phyloP scores from a whole-genome alignment of 2,113 vertebrate genomes.

The Rissa tridactyla region DNA sequence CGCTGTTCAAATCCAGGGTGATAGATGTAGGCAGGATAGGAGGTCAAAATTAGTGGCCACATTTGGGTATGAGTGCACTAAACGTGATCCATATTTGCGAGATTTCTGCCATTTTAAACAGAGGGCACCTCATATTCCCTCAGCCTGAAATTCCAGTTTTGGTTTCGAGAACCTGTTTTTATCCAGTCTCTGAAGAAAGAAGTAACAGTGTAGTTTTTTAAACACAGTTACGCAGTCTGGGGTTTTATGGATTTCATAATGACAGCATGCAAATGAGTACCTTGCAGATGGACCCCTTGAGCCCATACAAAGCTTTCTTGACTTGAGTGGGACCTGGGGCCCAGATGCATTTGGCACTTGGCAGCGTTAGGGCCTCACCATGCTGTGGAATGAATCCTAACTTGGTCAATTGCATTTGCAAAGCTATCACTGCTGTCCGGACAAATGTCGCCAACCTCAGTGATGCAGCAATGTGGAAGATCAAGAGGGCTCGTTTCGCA shows the following conservation, averaged over 20 bases:
- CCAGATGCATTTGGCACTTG: conserved; percentile 20
- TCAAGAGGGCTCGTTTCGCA: conserved; percentile 94
- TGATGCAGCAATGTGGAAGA: conserved; percentile 97
- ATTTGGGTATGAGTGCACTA: neutral
- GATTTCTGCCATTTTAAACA: neutral
- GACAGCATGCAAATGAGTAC: neutral
- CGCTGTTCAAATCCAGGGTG: neutral
- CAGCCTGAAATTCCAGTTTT: neutral
- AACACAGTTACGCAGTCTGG: neutral
- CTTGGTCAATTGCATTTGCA: conserved; percentile 61
- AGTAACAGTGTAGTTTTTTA: neutral
- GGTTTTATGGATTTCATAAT: neutral
- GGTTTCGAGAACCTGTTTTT: neutral
- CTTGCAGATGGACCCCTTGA: conserved; percentile 35
- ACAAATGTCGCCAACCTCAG: conserved; percentile 98
- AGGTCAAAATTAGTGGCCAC: neutral
- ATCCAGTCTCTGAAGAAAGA: neutral
- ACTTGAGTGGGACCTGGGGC: neutral
- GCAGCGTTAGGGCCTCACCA: neutral
- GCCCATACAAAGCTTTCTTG: neutral
- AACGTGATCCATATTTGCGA: neutral
- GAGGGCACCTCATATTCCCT: neutral
- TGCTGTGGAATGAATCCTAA: conserved; percentile 53
- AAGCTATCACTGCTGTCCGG: conserved; percentile 96
- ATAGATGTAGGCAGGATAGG: neutral